Conservation (phyloP, 2,888 invertebrate species). For the Clitarchus hookeri region DNA sequence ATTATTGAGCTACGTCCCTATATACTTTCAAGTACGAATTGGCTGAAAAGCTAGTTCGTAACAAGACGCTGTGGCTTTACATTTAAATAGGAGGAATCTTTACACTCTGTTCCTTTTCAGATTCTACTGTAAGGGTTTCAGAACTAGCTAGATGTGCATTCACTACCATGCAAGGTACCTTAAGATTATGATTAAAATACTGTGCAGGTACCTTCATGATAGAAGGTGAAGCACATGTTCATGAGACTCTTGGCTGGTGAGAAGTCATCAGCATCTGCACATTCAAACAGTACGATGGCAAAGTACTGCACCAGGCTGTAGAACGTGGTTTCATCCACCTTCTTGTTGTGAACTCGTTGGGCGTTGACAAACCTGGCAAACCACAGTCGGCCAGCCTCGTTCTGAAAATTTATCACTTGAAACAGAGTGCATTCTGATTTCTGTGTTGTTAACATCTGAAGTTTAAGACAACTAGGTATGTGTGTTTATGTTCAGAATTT, state of each 20-base stretch:
- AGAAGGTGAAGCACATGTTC: conserved; percentile 78
- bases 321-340: conserved; percentile 68
- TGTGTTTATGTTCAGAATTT: too few relatives aligned
- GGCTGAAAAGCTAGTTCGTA: too few relatives aligned
- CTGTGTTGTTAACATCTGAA: too few relatives aligned
- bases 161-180: too few relatives aligned
- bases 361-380: conserved; percentile 70
- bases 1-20: too few relatives aligned
- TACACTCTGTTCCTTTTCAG: too few relatives aligned
- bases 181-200: not conserved
- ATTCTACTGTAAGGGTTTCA: too few relatives aligned
- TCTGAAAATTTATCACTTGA: conserved; percentile 49
- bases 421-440: not conserved
- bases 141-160: too few relatives aligned
- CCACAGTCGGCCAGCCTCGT: conserved; percentile 68
- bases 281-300: conserved; percentile 71
- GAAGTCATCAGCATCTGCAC: conserved; percentile 71
- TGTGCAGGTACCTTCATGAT: conserved; percentile 63
- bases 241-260: conserved; percentile 72
- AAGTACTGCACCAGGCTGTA: conserved; percentile 72
- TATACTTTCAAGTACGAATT: too few relatives aligned
- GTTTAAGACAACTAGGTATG: too few relatives aligned
- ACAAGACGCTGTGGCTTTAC: too few relatives aligned
- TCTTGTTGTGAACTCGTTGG: conserved; percentile 64
- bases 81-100: too few relatives aligned